These are phyloP conservation scores for Lethocerus indicus DNA, from an alignment of 1,140 invertebrate genomes.

Conservation along the genomic window DNA sequence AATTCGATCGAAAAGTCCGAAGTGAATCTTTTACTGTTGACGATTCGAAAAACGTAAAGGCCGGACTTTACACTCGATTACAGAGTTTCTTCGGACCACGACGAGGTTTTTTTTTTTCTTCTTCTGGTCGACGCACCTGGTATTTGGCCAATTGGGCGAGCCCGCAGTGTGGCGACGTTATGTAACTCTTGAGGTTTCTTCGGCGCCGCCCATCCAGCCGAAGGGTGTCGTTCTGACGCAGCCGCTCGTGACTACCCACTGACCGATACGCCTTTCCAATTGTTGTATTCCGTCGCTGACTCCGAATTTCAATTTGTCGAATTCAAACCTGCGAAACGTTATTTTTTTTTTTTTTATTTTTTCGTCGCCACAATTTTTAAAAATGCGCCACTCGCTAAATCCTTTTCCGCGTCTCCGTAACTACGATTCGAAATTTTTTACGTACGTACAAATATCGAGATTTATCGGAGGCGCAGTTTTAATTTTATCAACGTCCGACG, in stretches of 20 bases:
- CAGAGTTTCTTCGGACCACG: neutral
- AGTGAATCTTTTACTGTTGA: too few species aligned
- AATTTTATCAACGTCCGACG: neutral
- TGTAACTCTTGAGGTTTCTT: conserved; percentile 74
- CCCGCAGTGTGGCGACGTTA: conserved; percentile 77
- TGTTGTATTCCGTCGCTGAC: conserved; percentile 57
- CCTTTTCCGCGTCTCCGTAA: neutral
- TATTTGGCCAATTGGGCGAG: conserved; percentile 77
- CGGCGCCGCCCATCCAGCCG: conserved; percentile 70
- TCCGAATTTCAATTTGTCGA: conserved; percentile 62
- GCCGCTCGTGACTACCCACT: conserved; percentile 80
- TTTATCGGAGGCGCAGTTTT: neutral
- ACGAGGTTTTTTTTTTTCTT: neutral
- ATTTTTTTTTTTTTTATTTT: neutral
- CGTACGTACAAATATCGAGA: neutral
- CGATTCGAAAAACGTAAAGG: too few species aligned
- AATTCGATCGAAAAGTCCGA: neutral
- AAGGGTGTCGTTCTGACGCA: conserved; percentile 67
- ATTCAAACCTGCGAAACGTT: conserved; percentile 37
- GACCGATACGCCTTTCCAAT: conserved; percentile 67
- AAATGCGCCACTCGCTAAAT: neutral
- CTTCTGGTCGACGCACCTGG: conserved; percentile 39
- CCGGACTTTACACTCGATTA: neutral
- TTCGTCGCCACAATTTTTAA: neutral
- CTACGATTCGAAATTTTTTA: neutral